A percentile compares a stretch with the other conserved stretches of the same genome.
Conservation (phyloP, 2,113 vertebrate species). For the Cyanoramphus novaezelandiae region DNA sequence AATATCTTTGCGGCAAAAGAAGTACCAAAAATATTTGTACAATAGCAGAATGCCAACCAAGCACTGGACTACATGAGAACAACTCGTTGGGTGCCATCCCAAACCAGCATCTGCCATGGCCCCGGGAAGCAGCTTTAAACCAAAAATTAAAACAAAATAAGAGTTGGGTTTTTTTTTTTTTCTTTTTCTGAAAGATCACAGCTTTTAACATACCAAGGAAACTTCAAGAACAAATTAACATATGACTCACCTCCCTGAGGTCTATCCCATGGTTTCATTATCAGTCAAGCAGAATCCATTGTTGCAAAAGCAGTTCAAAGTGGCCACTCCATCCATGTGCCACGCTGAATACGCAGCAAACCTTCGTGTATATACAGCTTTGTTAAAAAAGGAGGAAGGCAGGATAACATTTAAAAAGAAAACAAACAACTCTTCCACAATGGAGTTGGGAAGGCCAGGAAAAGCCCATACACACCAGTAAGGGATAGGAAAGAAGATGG, state of each 20-base stretch:
- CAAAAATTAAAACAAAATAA: not conserved
- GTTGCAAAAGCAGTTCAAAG: constrained; percentile 36
- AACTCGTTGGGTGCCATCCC: constrained; percentile 2
- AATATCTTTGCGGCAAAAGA: constrained; percentile 33
- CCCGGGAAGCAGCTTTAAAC: constrained; percentile 22
- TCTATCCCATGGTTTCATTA: constrained; percentile 46
- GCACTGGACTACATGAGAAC: constrained; percentile 26
- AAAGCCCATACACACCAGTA: not conserved
- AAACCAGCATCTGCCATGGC: constrained; percentile 44
- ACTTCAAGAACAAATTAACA: constrained; percentile 53
- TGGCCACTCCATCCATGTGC: not conserved
- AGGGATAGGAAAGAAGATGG: not conserved
- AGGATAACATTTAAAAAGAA: not conserved
- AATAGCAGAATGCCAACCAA: constrained; percentile 52
- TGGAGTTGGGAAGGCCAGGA: not conserved
- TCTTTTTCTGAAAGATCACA: constrained; percentile 22
- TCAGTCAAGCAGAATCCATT: constrained; percentile 39
- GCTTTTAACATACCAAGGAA: constrained; percentile 38
- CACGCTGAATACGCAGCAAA: not conserved
- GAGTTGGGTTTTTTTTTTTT: not conserved
- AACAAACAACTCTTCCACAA: not conserved
- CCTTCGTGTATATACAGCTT: not conserved
- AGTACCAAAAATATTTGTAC: constrained; percentile 34
- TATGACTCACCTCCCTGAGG: constrained; percentile 57
- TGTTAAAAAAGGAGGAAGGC: not conserved